A percentile compares a stretch with the other conserved stretches of the same genome.
These are phyloP conservation scores for Lycia hirtaria DNA, from an alignment of 2,888 invertebrate species.

Conservation along the genomic window DNA sequence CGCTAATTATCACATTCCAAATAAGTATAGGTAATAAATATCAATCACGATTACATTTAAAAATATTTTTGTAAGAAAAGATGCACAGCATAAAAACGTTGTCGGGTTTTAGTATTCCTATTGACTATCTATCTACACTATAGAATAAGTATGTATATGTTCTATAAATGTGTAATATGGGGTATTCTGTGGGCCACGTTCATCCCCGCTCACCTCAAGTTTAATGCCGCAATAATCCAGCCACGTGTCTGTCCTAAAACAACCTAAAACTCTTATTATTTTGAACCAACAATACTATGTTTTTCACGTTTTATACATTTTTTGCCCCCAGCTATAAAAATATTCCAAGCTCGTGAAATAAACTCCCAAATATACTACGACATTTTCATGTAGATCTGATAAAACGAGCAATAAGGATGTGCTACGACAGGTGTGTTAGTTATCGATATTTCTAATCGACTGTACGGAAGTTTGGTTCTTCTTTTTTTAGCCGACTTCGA, in stretches of 20 bases:
- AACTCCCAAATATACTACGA: background rate
- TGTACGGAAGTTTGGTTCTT: no score
- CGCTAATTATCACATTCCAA: no score
- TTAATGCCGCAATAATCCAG: background rate
- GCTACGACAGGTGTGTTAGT: background rate
- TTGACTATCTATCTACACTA: no score
- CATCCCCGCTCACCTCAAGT: background rate
- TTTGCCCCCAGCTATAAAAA: constrained; percentile 2
- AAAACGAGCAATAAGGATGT: constrained; percentile 1
- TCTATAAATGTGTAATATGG: no score
- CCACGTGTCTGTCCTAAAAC: background rate
- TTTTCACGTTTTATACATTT: background rate
- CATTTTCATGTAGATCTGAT: background rate
- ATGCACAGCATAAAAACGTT: no score
- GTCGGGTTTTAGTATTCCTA: no score
- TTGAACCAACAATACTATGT: background rate
- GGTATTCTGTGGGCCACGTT: no score
- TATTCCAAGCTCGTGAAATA: constrained; percentile 1
- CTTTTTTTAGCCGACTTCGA: no score
- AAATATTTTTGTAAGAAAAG: no score
- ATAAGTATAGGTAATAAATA: no score
- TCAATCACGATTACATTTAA: no score
- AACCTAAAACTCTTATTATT: background rate
- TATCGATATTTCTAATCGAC: constrained; percentile 2
- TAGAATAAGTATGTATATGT: no score